Evolutionary conservation across 1,140 invertebrate genomes (phyloP).

Genomic region (Ptiloglossa arizonensis): DNA sequence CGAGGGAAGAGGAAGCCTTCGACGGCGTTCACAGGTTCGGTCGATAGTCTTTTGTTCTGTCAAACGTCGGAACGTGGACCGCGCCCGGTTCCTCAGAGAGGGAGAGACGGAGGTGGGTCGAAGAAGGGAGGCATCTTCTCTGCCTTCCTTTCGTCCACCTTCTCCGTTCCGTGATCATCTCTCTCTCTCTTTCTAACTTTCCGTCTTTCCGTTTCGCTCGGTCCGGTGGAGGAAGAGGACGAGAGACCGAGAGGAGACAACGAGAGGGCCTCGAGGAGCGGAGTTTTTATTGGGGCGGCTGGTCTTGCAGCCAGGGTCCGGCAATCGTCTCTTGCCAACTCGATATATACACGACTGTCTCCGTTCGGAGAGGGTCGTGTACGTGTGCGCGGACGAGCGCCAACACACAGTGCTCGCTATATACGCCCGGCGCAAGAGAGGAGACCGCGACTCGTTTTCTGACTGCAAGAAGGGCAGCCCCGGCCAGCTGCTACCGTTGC

Average conservation of each 20-base stretch:
- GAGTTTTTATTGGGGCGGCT: slow-evolving; percentile 65
- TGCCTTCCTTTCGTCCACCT: slow-evolving; percentile 12
- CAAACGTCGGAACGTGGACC: slow-evolving; percentile 78
- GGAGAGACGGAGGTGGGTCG: slow-evolving; percentile 19
- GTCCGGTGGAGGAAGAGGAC: slow-evolving; percentile 28
- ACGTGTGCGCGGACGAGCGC: neutral
- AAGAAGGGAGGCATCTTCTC: slow-evolving; percentile 25
- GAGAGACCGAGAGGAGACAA: slow-evolving; percentile 29
- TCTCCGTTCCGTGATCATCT: slow-evolving; percentile 17
- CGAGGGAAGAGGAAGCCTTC: slow-evolving; percentile 60
- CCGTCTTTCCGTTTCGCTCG: neutral
- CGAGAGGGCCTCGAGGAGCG: slow-evolving; percentile 42
- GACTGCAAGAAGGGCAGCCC: slow-evolving; percentile 39
- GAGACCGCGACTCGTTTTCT: slow-evolving; percentile 42
- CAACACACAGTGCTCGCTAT: slow-evolving; percentile 6
- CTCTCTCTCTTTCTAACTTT: slow-evolving; percentile 12
- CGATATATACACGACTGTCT: slow-evolving; percentile 53
- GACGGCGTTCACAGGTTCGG: slow-evolving; percentile 53
- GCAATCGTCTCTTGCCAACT: slow-evolving; percentile 47
- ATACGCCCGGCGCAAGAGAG: slow-evolving; percentile 19
- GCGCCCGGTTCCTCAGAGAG: slow-evolving; percentile 61
- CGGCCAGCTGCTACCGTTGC: slow-evolving; percentile 53
- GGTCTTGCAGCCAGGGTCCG: slow-evolving; percentile 49
- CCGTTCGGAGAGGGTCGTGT: neutral
- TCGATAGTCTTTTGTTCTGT: slow-evolving; percentile 82